These are phyloP conservation scores for Jaculus jaculus DNA, from an alignment of 2,113 vertebrate species.

Conservation along the genomic window DNA sequence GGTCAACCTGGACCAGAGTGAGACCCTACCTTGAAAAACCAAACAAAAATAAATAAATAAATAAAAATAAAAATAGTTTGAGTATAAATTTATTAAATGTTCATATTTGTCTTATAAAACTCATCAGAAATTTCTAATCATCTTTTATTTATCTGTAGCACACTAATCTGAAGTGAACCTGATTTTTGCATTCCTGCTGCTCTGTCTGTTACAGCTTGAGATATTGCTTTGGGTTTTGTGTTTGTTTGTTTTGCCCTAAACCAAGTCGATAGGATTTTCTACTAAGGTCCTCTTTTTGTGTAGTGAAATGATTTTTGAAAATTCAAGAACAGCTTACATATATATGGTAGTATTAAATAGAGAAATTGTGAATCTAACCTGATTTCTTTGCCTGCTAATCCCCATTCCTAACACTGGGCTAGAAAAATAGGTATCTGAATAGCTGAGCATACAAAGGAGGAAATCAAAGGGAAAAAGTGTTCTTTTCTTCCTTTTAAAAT, in stretches of 20 bases:
- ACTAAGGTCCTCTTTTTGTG: background rate
- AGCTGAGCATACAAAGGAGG: background rate
- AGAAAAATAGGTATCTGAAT: background rate
- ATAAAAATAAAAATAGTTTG: background rate
- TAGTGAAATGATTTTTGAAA: background rate
- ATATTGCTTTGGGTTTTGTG: background rate
- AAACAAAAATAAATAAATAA: no score
- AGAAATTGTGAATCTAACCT: background rate
- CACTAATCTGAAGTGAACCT: background rate
- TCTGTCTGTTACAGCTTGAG: background rate
- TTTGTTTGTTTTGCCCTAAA: no score
- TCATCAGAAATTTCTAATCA: background rate
- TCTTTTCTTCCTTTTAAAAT: background rate
- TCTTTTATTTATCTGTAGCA: background rate
- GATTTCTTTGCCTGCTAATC: background rate
- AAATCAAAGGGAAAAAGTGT: background rate
- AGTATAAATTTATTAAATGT: background rate
- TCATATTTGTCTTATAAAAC: background rate
- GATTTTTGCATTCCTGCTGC: background rate
- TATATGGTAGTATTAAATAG: background rate
- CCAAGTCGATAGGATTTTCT: background rate
- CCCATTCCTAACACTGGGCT: background rate
- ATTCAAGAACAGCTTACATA: background rate
- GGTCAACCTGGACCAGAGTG: no score
- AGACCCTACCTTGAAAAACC: no score